Evolutionary conservation across 2,888 invertebrate genomes (phyloP), one percentile per base, ranked within the genome.

Genomic region (Hoplodrina ambigua): DNA sequence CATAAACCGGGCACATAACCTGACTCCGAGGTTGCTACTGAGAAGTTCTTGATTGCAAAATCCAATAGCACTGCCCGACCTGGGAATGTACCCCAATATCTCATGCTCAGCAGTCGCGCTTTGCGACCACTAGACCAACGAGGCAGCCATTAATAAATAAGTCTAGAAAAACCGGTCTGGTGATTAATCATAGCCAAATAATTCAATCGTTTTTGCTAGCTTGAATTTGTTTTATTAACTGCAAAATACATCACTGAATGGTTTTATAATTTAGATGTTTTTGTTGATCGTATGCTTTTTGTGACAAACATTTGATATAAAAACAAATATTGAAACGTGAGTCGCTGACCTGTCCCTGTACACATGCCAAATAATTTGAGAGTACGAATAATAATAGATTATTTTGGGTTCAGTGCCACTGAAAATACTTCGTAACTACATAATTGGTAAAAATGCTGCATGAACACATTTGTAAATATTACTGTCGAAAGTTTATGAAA

Each of bases 291-390:
- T 33, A 44, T 46, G 62, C 46, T 46, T 61, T 68, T 59, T 64
- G 11, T 20, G 20, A 41, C 30, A 49, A 59, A 20, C 30, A 54
- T 30, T 13, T 46, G 17, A 7, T 49, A 25, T 20, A 13, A 54
- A 61, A 25, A 55, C 53, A 44, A 25, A 20, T 37, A 19, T 11
- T 19, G 19, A 25, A 25, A 41, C 13, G 17, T 1, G 33, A 25
- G 81, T 70, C 76, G 52, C 33, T 75, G 81, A 67, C 78, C 70
- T 74, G 66, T 30, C 25, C 20, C 25, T 33, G 20, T 25, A 41
- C 49, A 13, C 10, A 20, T 30, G 56, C 56, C 56, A 76, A 69
- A 75, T 59, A 8, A 74, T 65, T 56, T 46, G 20, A 59, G 37
- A 53, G 15, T 53, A 46, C 20, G 11, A 25, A 50, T 37, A 56